Percentiles rank a stretch among this genome's conserved stretches.
These are phyloP conservation scores for Seriola rivoliana DNA, from an alignment of 2,113 vertebrate genomes.

Conservation along the genomic window DNA sequence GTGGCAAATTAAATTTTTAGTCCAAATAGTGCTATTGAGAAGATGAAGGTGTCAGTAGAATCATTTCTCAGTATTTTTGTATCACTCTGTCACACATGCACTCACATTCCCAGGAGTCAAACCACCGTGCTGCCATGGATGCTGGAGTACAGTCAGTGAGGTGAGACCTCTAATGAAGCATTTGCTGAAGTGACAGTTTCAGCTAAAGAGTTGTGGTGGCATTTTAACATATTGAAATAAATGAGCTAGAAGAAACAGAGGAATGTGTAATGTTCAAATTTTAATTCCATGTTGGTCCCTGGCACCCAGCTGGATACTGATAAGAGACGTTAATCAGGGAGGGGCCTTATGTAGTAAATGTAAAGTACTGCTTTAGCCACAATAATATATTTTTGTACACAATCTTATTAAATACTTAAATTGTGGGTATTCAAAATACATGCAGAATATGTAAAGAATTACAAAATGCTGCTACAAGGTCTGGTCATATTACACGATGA, in stretches of 20 bases:
- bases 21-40: conserved; percentile 23
- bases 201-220: conserved; percentile 31
- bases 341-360: background rate
- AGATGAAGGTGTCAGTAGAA: conserved; percentile 24
- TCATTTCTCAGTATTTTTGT: conserved; percentile 5
- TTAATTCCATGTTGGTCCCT: conserved; percentile 40
- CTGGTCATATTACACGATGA: conserved; percentile 4
- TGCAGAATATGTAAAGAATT: background rate
- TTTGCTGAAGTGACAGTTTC: conserved; percentile 74
- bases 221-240: conserved; percentile 70
- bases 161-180: conserved; percentile 71
- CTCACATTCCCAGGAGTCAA: conserved; percentile 38
- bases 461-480: background rate
- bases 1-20: conserved; percentile 8
- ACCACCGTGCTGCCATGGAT: conserved; percentile 20
- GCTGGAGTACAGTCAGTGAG: conserved; percentile 50
- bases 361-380: conserved; percentile 1
- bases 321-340: conserved; percentile 32
- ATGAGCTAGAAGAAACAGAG: conserved; percentile 48
- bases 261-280: conserved; percentile 36
- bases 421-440: background rate
- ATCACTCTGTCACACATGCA: background rate
- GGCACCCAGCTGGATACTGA: conserved; percentile 27
- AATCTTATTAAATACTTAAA: background rate
- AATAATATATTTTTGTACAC: conserved; percentile 5